Percentiles rank a stretch among this genome's conserved stretches.
Conservation (phyloP, 2,888 invertebrate species). For the Opisthograptis luteolata region DNA sequence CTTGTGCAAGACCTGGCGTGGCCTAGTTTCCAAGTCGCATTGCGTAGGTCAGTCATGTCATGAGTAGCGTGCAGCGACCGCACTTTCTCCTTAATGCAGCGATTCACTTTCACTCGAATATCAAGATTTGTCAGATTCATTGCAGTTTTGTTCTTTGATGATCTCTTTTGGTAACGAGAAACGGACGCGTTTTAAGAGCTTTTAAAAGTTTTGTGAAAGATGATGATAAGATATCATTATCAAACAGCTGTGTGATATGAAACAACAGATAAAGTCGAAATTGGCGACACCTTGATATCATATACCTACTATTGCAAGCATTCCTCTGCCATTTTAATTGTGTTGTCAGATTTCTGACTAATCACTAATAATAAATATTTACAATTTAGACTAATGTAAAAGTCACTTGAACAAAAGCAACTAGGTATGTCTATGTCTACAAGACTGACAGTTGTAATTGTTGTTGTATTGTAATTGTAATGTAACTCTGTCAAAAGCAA, state of each 20-base stretch:
- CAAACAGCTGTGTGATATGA: not conserved
- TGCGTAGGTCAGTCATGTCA: constrained; percentile 74
- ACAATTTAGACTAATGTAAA: constrained; percentile 17
- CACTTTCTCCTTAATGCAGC: constrained; percentile 67
- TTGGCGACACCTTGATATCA: not conserved
- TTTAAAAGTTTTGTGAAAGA: constrained; percentile 1
- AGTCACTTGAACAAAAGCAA: constrained; percentile 17
- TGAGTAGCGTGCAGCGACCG: constrained; percentile 50
- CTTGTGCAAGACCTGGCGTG: constrained; percentile 63
- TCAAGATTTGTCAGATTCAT: constrained; percentile 44
- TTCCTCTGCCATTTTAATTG: no score
- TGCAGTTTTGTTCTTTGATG: constrained; percentile 32
- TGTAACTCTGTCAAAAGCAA: constrained; percentile 24
- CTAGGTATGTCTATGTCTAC: constrained; percentile 17
- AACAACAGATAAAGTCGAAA: not conserved
- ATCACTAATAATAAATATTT: not conserved
- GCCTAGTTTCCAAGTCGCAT: constrained; percentile 66
- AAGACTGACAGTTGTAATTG: constrained; percentile 23
- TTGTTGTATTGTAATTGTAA: no score
- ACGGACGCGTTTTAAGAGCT: constrained; percentile 2
- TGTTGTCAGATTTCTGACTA: constrained; percentile 4
- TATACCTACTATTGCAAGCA: no score
- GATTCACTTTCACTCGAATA: constrained; percentile 68
- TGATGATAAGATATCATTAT: not conserved
- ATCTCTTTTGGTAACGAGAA: constrained; percentile 14